A percentile compares a stretch with the other conserved stretches of the same genome.
Evolutionary conservation across 2,113 vertebrate genomes (phyloP).

Genomic region (Hemiscyllium ocellatum): DNA sequence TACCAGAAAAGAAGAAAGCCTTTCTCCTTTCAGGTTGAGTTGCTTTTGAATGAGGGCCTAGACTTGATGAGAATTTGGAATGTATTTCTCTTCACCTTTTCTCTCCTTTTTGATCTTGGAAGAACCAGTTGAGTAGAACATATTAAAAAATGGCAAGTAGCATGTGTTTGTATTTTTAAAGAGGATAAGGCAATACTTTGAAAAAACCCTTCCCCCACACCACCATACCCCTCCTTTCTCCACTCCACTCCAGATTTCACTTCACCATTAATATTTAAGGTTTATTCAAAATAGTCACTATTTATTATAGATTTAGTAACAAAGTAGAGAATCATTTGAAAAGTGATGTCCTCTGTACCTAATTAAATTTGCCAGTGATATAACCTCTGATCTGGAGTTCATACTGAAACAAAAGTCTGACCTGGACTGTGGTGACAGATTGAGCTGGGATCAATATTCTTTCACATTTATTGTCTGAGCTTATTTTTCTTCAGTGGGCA

Average conservation of each 20-base stretch:
- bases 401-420: background rate
- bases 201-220: no score
- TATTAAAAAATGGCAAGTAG: background rate
- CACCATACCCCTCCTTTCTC: no score
- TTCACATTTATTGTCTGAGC: background rate
- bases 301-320: no score
- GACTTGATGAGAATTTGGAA: background rate
- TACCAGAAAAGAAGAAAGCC: background rate
- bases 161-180: background rate
- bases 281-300: no score
- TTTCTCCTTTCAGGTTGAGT: background rate
- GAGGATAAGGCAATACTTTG: no score
- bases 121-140: background rate
- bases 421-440: background rate
- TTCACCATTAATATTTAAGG: no score
- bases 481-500: background rate
- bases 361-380: background rate
- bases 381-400: background rate
- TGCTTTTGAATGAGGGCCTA: background rate
- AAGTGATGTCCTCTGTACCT: background rate
- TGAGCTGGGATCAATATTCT: background rate
- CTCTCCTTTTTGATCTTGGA: background rate
- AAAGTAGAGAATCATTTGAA: background rate
- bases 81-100: background rate
- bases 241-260: no score